Conservation (phyloP, 2,113 vertebrate species). For the Nothocercus nigrocapillus region DNA sequence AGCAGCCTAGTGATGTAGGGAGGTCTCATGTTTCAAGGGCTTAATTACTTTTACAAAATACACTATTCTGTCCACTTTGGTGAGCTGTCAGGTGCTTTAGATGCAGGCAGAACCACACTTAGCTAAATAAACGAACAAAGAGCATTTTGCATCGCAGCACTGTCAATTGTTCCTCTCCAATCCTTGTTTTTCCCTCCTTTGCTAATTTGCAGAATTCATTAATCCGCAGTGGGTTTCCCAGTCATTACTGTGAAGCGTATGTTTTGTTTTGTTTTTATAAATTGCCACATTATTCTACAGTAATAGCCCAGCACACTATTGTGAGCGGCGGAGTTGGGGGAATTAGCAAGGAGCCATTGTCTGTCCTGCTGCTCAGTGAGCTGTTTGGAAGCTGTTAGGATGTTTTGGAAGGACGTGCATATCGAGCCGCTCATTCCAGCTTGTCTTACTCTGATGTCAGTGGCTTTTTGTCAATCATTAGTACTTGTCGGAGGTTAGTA, state of each 20-base stretch:
- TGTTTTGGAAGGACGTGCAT: constrained; percentile 4
- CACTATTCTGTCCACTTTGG: constrained; percentile 6
- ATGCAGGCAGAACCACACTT: not conserved
- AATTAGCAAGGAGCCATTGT: constrained; percentile 31
- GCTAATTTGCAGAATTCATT: constrained; percentile 61
- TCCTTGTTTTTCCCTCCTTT: constrained; percentile 20
- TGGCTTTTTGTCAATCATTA: not conserved
- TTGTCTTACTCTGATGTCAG: not conserved
- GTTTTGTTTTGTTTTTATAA: not conserved
- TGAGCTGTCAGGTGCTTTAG: constrained; percentile 39
- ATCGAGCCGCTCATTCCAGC: not conserved
- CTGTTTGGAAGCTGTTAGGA: constrained; percentile 34
- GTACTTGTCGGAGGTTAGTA: not conserved
- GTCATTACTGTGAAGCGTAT: not conserved
- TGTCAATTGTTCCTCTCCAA: constrained; percentile 45
- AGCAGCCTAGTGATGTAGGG: constrained; percentile 38
- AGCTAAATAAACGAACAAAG: constrained; percentile 51
- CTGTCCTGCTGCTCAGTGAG: constrained; percentile 28
- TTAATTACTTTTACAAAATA: constrained; percentile 72
- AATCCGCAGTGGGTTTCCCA: constrained; percentile 41
- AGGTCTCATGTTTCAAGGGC: constrained; percentile 48
- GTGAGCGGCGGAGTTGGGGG: not conserved
- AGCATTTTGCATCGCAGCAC: not conserved
- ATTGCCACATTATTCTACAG: constrained; percentile 18
- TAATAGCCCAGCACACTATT: not conserved